Evolutionary conservation across 1,140 invertebrate genomes (phyloP).

Genomic region (Heliconius congener): DNA sequence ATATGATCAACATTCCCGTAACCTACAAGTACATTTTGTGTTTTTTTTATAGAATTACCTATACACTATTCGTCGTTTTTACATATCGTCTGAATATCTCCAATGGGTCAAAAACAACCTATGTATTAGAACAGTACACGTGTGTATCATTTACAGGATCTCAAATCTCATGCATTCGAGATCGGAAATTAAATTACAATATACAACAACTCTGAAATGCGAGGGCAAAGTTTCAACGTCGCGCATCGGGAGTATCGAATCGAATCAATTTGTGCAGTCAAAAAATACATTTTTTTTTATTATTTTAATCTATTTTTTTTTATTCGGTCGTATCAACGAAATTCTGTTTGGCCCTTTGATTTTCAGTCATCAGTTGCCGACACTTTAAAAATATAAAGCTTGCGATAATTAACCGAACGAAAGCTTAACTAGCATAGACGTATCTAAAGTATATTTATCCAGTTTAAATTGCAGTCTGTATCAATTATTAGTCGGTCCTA

Average conservation of each 20-base stretch:
- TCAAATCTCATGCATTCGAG: conserved; percentile 59
- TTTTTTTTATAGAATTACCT: conserved; percentile 72
- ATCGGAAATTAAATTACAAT: conserved; percentile 63
- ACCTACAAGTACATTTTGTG: conserved; percentile 79
- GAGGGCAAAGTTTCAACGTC: conserved; percentile 68
- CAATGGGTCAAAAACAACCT: conserved; percentile 75
- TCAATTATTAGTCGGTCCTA: conserved; percentile 70
- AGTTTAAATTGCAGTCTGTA: conserved; percentile 76
- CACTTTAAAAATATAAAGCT: conserved; percentile 78
- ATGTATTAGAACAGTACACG: conserved; percentile 50
- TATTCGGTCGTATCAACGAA: conserved; percentile 54
- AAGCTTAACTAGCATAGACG: conserved; percentile 79
- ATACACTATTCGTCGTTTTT: conserved; percentile 75
- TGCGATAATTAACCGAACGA: conserved; percentile 74
- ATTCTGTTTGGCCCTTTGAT: conserved; percentile 72
- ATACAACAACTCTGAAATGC: conserved; percentile 75
- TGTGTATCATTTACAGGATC: conserved; percentile 52
- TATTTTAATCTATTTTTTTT: conserved; percentile 48
- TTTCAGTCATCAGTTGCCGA: conserved; percentile 79
- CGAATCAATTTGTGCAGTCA: conserved; percentile 66
- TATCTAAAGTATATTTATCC: conserved; percentile 77
- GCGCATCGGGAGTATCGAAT: conserved; percentile 43
- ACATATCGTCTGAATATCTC: conserved; percentile 73
- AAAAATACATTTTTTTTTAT: conserved; percentile 59
- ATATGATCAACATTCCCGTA: conserved; percentile 78